phyloP scores from a whole-genome alignment of 2,797 vertebrate species.

The Triplophysa yarkandensis region DNA sequence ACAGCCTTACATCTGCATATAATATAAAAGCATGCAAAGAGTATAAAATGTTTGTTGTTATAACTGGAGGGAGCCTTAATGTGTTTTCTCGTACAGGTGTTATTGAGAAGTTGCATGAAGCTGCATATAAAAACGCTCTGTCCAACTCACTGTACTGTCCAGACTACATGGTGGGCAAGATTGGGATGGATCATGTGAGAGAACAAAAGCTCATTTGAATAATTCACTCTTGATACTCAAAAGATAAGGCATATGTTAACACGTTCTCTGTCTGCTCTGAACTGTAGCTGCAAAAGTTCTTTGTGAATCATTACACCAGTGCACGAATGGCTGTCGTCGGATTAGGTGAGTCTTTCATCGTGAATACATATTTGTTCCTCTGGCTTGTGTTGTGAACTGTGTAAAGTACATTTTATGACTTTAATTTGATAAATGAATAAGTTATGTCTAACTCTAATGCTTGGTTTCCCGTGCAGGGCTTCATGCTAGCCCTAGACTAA shows the following conservation, averaged over 20 bases:
- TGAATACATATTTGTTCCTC: neutral
- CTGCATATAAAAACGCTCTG: conserved; percentile 86
- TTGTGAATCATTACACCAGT: conserved; percentile 87
- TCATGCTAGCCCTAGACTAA: too few relatives aligned
- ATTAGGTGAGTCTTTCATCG: conserved; percentile 74
- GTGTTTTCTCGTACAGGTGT: conserved; percentile 72
- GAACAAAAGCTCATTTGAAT: neutral
- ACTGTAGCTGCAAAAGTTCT: conserved; percentile 84
- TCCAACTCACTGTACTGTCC: conserved; percentile 92
- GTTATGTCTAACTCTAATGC: too few relatives aligned
- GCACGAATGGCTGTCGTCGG: conserved; percentile 90
- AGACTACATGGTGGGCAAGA: conserved; percentile 80
- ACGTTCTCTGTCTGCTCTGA: conserved; percentile 46
- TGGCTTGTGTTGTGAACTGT: neutral
- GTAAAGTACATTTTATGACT: neutral
- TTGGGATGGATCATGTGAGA: conserved; percentile 82
- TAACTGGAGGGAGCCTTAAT: neutral
- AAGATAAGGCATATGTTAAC: neutral
- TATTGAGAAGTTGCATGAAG: conserved; percentile 89
- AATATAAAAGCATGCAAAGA: neutral
- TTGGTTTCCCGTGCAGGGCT: too few relatives aligned
- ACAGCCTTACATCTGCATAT: neutral
- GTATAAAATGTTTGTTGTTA: neutral
- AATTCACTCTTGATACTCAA: neutral
- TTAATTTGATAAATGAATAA: too few relatives aligned